Evolutionary conservation across 2,113 vertebrate genomes (phyloP), one percentile per base, ranked within the genome.

Genomic region (Epinephelus cyanopodus): DNA sequence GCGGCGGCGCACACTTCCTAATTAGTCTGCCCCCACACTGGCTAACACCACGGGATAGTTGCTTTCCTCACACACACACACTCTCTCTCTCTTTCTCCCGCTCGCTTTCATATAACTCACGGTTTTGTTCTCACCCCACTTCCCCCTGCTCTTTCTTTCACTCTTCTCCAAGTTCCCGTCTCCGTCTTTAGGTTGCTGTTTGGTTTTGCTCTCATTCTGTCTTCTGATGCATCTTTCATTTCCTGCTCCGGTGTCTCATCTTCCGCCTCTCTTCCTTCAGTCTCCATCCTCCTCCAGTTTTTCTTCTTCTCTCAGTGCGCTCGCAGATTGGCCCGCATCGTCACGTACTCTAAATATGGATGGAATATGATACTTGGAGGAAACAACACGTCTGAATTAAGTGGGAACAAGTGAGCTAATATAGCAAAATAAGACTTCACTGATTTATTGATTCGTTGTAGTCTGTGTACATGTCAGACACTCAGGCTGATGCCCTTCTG

Each of bases 1-100:
- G 77, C 63, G 58, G 79, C 78, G 15, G 75, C 39, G 11, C 80
- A 85, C 89, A 64, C 66, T 66, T 84, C 68, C 93, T 90, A 92
- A 92, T 94, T 93, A 92, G 90, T 73, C 87, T 79, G 77, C 87
- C 81, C 81, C 86, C 87, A 79, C 80, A 85, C 86, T 77, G 85
- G 66, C 87, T 62, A 58, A 70, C 90, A 65, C 84, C 60, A 42
- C 86, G 10, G 88, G 89, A 82, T 62, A 14, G 85, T 65, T 80
- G 79, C 86, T 82, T 74, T 63, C 21, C 83, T 86, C 78, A 37
- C 85, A 50, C 53, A 39, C 72, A 6, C 33, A 10, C 14, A 18
- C 21, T 3, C 4, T 2, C 15, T 48, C 19, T 53, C 48, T 67
- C 45, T 53, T 48, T 70, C 68, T 79, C 50, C 78, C 17, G 27